Percentiles rank a stretch among this genome's conserved stretches.
phyloP scores from a whole-genome alignment of 2,888 invertebrate genomes.

The Drosophila villosipedis region DNA sequence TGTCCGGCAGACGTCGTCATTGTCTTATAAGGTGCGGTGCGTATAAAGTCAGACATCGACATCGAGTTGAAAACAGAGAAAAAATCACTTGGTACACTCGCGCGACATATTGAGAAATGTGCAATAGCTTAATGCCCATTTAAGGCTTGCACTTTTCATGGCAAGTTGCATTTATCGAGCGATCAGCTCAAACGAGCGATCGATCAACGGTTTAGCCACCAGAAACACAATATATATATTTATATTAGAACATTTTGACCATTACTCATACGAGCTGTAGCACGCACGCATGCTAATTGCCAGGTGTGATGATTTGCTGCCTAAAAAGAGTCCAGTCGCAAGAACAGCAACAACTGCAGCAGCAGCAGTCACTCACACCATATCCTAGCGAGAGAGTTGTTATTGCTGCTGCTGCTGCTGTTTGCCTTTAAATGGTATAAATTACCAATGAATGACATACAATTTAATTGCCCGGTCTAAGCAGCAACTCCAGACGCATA shows the following conservation, averaged over 20 bases:
- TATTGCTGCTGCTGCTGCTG: slow-evolving; percentile 36
- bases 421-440: slow-evolving; percentile 83
- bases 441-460: slow-evolving; percentile 85
- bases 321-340: slow-evolving; percentile 21
- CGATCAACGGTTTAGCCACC: slow-evolving; percentile 60
- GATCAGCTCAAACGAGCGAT: slow-evolving; percentile 74
- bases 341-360: neutral
- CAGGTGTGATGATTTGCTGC: slow-evolving; percentile 46
- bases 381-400: slow-evolving; percentile 45
- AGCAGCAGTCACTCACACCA: slow-evolving; percentile 17
- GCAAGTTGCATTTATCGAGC: slow-evolving; percentile 84
- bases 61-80: slow-evolving; percentile 52
- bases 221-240: slow-evolving; percentile 20
- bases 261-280: slow-evolving; percentile 60
- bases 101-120: slow-evolving; percentile 85
- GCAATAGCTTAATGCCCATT: slow-evolving; percentile 85
- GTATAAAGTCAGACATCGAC: slow-evolving; percentile 73
- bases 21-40: slow-evolving; percentile 78
- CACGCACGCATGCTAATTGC: slow-evolving; percentile 65
- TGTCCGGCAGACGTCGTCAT: slow-evolving; percentile 68
- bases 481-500: slow-evolving; percentile 66
- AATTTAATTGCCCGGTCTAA: slow-evolving; percentile 83
- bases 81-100: slow-evolving; percentile 76
- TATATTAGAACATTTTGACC: slow-evolving; percentile 33
- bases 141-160: slow-evolving; percentile 83